Base-by-base conservation (phyloP, 2,888 invertebrate genomes). In the Cantharis lateralis region DNA sequence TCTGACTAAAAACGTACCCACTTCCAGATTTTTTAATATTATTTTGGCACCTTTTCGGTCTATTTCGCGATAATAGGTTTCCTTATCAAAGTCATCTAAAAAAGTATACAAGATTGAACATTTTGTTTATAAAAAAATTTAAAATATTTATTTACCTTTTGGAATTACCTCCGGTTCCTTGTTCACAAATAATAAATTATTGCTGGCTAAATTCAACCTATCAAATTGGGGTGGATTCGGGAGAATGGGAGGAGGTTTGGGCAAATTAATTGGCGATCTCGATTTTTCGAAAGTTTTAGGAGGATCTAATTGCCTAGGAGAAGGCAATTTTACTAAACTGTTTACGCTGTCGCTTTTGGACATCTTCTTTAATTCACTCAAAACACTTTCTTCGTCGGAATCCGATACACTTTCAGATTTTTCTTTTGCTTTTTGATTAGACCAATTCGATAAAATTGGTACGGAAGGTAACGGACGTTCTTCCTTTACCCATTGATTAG, bases 1-100 rank as follows among this genome's bases (percentile, higher is more conserved):
- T 26, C 81, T 68, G n/a, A 79, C 76, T 2, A 80, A 15, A 71
- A 79, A 81, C 16, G 79, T 64, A n/a, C 81, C 81, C 48, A 78
- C 74, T 70, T 75, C 75, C 10, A 75, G 62, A 24, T 78, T 78
- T 24, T 62, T 18, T 11, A 81, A 68, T n/a, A 80, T 15, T 15
- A 61, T 48, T 10, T 16, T 15, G 15, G 81, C 81, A 15, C 79
- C 77, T 62, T 72, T 77, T 32, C 81, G 75, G 15, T 81, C 76
- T 10, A 78, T 79, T 62, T 79, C 77, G 18, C 78, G 75, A 68
- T 78, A 81, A 68, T 76, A 74, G 7, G 73, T 15, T 61, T 77
- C 71, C 3, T 2, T 24, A 63, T 71, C 70, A 11, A 79, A 72
- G 32, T 78, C 74, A 68, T 71, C 81, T 81, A 15, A 80, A 79